A percentile compares a stretch with the other conserved stretches of the same genome.
Conservation (phyloP, 2,113 vertebrate species). For the Halichoerus grypus region DNA sequence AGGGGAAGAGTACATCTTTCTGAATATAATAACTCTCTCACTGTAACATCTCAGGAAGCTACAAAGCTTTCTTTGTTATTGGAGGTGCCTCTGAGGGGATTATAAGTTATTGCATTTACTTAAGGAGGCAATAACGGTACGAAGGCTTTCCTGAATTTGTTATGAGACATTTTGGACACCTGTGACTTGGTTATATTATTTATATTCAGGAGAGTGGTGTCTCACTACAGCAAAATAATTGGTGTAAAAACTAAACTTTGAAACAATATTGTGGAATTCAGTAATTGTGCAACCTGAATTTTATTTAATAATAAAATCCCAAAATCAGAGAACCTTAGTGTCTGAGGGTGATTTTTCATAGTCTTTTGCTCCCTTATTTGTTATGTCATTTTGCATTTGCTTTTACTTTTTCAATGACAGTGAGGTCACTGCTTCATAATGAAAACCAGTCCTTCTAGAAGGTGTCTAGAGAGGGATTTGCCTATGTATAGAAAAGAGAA, state of each 20-base stretch:
- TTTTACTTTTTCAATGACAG: background rate
- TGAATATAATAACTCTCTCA: slow-evolving; percentile 35
- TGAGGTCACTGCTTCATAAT: background rate
- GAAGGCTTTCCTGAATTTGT: background rate
- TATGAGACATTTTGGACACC: background rate
- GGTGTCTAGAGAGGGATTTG: background rate
- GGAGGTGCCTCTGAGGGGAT: background rate
- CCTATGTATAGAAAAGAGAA: background rate
- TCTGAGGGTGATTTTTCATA: background rate
- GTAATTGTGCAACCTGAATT: background rate
- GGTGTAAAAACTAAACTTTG: background rate
- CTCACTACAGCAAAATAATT: background rate
- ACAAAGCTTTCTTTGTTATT: background rate
- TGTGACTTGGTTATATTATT: background rate
- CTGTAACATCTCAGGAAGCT: background rate
- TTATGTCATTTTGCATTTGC: background rate
- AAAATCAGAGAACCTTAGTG: background rate
- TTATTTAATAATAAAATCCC: background rate
- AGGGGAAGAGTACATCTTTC: background rate
- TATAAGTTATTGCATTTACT: slow-evolving; percentile 1
- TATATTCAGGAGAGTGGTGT: background rate
- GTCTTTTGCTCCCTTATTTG: background rate
- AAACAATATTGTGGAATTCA: background rate
- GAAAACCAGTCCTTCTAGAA: background rate
- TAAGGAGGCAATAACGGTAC: background rate